Evolutionary conservation across 1,140 invertebrate species (phyloP).

Genomic region (Parapsyche elsis): DNA sequence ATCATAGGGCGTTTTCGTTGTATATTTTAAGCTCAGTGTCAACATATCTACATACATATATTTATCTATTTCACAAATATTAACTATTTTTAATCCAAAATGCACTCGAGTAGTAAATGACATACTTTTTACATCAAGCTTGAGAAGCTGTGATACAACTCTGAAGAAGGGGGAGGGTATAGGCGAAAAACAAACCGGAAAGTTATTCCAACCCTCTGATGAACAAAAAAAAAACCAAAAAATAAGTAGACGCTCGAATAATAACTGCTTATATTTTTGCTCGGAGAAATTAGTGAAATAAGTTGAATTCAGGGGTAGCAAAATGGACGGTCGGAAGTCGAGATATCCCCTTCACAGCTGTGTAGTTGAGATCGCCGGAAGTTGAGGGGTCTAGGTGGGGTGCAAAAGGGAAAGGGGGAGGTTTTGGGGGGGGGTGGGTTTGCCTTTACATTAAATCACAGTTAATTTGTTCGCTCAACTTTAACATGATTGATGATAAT

Average conservation of each 20-base stretch:
- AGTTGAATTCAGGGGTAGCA: background rate
- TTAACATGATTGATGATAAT: constrained; percentile 49
- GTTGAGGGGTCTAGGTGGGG: background rate
- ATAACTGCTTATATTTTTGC: constrained; percentile 31
- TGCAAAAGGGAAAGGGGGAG: too few species aligned
- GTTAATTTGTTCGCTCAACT: constrained; percentile 43
- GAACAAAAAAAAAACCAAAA: background rate
- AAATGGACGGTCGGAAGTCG: background rate
- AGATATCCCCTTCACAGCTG: constrained; percentile 4
- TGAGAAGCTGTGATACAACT: background rate
- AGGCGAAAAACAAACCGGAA: constrained; percentile 13
- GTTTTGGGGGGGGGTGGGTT: constrained; percentile 11
- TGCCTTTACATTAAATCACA: constrained; percentile 37
- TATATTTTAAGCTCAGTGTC: too few species aligned
- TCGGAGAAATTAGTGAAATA: constrained; percentile 41
- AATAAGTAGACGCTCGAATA: constrained; percentile 1
- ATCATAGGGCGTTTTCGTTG: too few species aligned
- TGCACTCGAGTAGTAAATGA: too few species aligned
- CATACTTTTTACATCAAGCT: too few species aligned
- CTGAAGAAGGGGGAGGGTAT: background rate
- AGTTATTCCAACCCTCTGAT: background rate
- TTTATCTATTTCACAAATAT: too few species aligned
- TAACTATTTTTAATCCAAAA: too few species aligned
- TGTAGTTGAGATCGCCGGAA: background rate
- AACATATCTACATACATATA: too few species aligned